Base-by-base conservation (phyloP, 2,113 vertebrate species). In the Spea multiplicata region DNA sequence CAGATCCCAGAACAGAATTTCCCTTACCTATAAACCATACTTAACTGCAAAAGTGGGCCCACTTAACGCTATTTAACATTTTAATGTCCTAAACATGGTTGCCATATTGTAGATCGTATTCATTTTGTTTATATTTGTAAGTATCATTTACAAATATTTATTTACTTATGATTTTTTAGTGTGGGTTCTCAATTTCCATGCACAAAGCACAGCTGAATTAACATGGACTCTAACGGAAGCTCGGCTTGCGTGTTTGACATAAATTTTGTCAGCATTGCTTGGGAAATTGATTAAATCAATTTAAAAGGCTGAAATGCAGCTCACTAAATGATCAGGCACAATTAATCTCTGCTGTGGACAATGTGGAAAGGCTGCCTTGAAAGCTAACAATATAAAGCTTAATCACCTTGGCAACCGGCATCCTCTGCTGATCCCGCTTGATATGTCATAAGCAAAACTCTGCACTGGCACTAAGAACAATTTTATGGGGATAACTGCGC, bases 401-500 rank as follows among this genome's bases (percentile, higher is more conserved):
- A 62, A 82, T 75, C 82, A 72, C 66, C 16, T 4, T n/a, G 78
- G 86, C 81, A 83, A 52, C 10, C 72, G 78, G 30, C 67, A 68
- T 72, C 62, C n/a, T 83, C 10, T 66, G 61, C 66, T 71, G 83
- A 76, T 80, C 79, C 79, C 0, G 61, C 74, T 52, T 83, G 61
- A 80, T 79, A 62, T 81, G 85, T 78, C 81, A 73, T 66, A 82
- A 67, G 71, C 61, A 82, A 72, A 84, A 72, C 44, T 53, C 64
- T 46, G 73, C 78, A 71, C 80, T 80, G 75, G 83, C 75, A 68
- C 47, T 6, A 5, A 3, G 62, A 82, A 78, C 76, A 67, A 83
- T 12, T 59, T 65, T 78, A 80, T 74, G 57, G 7, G 69, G 73
- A 44, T 17, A 71, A 50, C n/a, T 3, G 4, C 61, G 52, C 66